A percentile compares a stretch with the other conserved stretches of the same genome.
Evolutionary conservation across 2,888 invertebrate species (phyloP).

Genomic region (Caenorhabditis uteleia): DNA sequence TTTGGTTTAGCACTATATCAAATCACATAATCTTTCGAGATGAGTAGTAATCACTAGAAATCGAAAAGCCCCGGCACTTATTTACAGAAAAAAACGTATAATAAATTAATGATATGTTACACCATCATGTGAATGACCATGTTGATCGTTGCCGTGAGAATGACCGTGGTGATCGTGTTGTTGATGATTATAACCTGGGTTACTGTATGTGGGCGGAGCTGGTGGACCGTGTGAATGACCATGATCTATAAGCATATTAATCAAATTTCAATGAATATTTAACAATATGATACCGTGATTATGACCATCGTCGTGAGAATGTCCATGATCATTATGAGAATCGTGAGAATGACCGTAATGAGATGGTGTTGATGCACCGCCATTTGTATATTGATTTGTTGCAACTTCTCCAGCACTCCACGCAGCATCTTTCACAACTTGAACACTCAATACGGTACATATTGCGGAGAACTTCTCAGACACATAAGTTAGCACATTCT

Average conservation of each 20-base stretch:
- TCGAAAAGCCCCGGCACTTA: no score
- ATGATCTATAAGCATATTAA: background rate
- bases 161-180: conserved; percentile 6
- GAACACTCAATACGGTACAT: conserved; percentile 75
- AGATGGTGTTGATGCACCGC: conserved; percentile 2
- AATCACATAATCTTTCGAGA: background rate
- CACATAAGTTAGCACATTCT: conserved; percentile 75
- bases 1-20: background rate
- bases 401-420: conserved; percentile 36
- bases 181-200: background rate
- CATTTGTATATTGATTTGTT: conserved; percentile 31
- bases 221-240: no score
- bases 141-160: conserved; percentile 9
- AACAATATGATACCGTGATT: no score
- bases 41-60: no score
- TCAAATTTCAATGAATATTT: background rate
- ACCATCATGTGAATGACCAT: conserved; percentile 36
- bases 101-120: conserved; percentile 6
- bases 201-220: no score
- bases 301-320: conserved; percentile 11
- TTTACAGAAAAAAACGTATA: conserved; percentile 1
- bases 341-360: conserved; percentile 35
- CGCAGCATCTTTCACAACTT: conserved; percentile 67
- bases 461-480: conserved; percentile 75
- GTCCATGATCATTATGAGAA: conserved; percentile 16